Conservation (phyloP, 2,113 vertebrate species). For the Gnathonemus longibarbis region DNA sequence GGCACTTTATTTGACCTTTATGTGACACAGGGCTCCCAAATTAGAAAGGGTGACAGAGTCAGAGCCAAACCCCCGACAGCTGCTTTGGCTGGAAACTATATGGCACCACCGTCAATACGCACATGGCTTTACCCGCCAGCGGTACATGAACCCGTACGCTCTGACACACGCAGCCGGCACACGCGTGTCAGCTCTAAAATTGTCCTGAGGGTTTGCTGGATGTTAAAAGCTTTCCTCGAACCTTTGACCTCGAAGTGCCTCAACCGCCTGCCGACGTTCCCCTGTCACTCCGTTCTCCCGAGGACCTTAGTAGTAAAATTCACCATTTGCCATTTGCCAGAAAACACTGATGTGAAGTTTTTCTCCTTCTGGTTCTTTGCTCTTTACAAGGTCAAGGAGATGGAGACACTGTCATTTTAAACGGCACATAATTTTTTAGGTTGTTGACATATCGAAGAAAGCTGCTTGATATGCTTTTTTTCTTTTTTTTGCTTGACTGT, state of each 20-base stretch:
- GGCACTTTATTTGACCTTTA: slow-evolving; percentile 65
- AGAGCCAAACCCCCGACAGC: slow-evolving; percentile 49
- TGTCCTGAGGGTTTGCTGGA: neutral
- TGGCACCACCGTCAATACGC: slow-evolving; percentile 28
- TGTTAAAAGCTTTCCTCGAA: neutral
- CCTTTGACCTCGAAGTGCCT: neutral
- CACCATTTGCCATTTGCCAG: neutral
- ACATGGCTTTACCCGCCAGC: neutral
- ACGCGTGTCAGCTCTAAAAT: neutral
- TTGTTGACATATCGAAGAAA: neutral
- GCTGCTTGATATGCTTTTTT: neutral
- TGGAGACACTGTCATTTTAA: neutral
- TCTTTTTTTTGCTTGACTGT: neutral
- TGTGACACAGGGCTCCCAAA: slow-evolving; percentile 56
- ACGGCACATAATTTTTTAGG: neutral
- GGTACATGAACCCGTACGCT: neutral
- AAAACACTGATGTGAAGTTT: neutral
- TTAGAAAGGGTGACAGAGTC: slow-evolving; percentile 56
- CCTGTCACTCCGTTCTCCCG: neutral
- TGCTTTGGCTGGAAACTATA: slow-evolving; percentile 58
- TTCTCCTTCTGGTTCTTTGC: neutral
- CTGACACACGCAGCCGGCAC: neutral
- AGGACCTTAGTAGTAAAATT: too few species aligned
- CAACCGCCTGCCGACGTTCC: neutral
- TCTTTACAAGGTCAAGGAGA: neutral